Evolutionary conservation across 1,140 invertebrate species (phyloP).

Genomic region (Aethina tumida): DNA sequence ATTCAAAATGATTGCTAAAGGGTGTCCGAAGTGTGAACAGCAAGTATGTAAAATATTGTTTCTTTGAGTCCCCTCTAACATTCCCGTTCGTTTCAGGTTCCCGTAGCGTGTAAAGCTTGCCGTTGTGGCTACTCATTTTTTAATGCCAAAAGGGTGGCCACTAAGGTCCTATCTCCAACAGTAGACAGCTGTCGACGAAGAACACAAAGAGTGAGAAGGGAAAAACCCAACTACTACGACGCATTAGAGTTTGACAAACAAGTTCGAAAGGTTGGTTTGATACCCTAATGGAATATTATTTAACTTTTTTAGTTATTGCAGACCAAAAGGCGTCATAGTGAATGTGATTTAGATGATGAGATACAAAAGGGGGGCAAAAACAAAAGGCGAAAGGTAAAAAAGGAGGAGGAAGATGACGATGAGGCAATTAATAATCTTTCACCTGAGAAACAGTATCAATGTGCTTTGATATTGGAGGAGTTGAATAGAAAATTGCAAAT

Average conservation of each 20-base stretch:
- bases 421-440: constrained; percentile 42
- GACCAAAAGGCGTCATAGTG: constrained; percentile 37
- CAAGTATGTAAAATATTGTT: constrained; percentile 37
- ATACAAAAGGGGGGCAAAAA: constrained; percentile 40
- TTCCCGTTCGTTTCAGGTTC: constrained; percentile 45
- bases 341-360: constrained; percentile 40
- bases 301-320: constrained; percentile 23
- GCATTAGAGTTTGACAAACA: constrained; percentile 66
- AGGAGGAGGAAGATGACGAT: constrained; percentile 47
- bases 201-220: constrained; percentile 63
- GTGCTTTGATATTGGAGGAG: constrained; percentile 56
- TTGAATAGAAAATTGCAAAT: constrained; percentile 60
- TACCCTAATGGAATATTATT: background rate
- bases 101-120: constrained; percentile 71
- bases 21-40: constrained; percentile 50
- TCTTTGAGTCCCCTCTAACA: constrained; percentile 7
- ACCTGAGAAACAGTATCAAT: constrained; percentile 45
- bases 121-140: constrained; percentile 71
- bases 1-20: constrained; percentile 50
- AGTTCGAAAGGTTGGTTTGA: constrained; percentile 42
- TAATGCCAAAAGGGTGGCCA: constrained; percentile 50
- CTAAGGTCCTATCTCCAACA: constrained; percentile 27
- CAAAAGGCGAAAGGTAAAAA: constrained; percentile 44
- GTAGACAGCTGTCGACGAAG: constrained; percentile 45
- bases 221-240: constrained; percentile 77